These are phyloP conservation scores for Pterocles orientalis DNA, from an alignment of 2,113 vertebrate species.

Conservation along the genomic window DNA sequence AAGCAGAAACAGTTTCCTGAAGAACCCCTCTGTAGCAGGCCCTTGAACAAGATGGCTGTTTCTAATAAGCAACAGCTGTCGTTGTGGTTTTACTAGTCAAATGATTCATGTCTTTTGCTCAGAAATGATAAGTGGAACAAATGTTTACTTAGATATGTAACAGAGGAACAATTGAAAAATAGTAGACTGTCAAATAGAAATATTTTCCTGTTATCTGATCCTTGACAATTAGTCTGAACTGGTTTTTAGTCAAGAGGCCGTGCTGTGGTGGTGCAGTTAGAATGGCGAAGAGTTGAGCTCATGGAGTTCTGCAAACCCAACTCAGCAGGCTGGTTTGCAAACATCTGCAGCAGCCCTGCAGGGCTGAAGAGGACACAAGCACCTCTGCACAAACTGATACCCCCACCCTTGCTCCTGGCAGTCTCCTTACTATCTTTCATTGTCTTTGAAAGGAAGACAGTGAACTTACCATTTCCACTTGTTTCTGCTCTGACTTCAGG, in stretches of 20 bases:
- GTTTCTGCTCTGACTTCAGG: neutral
- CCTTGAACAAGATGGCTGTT: constrained; percentile 77
- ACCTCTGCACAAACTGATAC: neutral
- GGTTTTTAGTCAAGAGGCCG: constrained; percentile 28
- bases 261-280: neutral
- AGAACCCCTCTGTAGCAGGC: constrained; percentile 72
- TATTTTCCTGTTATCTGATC: constrained; percentile 76
- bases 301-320: rapidly evolving
- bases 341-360: neutral
- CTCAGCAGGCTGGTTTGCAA: neutral
- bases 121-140: constrained; percentile 88
- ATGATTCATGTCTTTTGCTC: constrained; percentile 86
- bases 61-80: constrained; percentile 86
- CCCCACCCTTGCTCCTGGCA: neutral
- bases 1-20: constrained; percentile 70
- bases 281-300: neutral
- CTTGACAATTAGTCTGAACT: constrained; percentile 69
- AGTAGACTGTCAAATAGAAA: constrained; percentile 75
- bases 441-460: neutral
- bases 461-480: neutral
- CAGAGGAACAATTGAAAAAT: constrained; percentile 79
- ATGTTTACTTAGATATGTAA: constrained; percentile 86
- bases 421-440: neutral
- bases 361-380: neutral
- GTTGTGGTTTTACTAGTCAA: constrained; percentile 79